Percentiles rank a stretch among this genome's conserved stretches.
Evolutionary conservation across 92 coral and sea anemone genomes (phyloP).

Genomic region (Virgularia gustaviana): DNA sequence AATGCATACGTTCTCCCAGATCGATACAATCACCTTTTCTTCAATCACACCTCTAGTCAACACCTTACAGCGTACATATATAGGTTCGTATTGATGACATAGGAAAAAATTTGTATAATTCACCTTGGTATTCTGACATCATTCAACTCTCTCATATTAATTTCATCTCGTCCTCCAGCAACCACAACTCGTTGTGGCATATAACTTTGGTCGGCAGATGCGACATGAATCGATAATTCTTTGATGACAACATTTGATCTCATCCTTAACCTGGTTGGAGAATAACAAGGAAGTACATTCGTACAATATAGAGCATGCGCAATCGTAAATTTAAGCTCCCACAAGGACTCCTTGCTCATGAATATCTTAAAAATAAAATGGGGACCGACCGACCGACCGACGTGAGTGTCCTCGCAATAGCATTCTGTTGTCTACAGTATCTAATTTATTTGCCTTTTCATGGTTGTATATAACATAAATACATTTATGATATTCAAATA

Average conservation of each 20-base stretch:
- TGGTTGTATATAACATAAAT: no score
- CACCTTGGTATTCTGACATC: constrained; percentile 84
- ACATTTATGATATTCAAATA: no score
- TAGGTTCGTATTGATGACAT: background rate
- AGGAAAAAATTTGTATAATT: background rate
- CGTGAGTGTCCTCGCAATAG: no score
- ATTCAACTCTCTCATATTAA: constrained; percentile 83
- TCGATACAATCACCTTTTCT: background rate
- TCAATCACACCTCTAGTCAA: background rate
- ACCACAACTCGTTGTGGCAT: constrained; percentile 98
- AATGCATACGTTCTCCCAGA: background rate
- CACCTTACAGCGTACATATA: background rate
- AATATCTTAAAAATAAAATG: no score
- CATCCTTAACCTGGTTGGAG: constrained; percentile 70
- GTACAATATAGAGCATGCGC: no score
- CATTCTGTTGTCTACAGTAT: no score
- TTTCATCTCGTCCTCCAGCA: constrained; percentile 92
- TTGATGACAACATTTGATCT: constrained; percentile 94
- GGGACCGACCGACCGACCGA: no score
- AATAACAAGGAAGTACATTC: background rate
- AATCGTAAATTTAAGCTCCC: background rate
- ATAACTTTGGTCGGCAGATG: constrained; percentile 97
- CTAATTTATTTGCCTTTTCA: background rate
- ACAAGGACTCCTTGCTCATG: no score
- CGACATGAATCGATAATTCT: constrained; percentile 89